These are phyloP conservation scores for Orthonyx spaldingii DNA, from an alignment of 2,113 vertebrate genomes.

Conservation along the genomic window DNA sequence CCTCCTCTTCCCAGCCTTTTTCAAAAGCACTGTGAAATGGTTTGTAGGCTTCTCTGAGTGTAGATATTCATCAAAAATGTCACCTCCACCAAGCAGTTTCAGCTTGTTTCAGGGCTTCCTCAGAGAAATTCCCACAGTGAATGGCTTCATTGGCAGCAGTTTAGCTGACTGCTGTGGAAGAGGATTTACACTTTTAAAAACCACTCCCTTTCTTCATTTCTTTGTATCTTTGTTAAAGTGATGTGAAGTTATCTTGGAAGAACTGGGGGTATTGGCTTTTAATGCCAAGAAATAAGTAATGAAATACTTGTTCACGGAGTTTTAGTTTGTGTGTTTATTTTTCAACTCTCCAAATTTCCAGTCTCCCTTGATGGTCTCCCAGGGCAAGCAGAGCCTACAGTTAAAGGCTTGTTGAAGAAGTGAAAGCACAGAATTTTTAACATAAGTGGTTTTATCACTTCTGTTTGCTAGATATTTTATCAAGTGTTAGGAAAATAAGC, in stretches of 20 bases:
- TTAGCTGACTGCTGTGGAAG: background rate
- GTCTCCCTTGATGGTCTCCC: background rate
- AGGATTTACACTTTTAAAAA: background rate
- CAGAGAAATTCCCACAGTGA: background rate
- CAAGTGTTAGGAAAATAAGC: constrained; percentile 36
- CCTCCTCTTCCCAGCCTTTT: background rate
- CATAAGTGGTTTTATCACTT: constrained; percentile 25
- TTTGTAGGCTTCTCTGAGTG: background rate
- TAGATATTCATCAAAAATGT: background rate
- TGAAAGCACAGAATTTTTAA: background rate
- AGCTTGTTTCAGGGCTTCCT: background rate
- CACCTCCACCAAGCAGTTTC: background rate
- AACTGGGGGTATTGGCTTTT: background rate
- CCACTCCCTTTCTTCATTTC: background rate
- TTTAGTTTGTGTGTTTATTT: background rate
- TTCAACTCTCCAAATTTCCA: background rate
- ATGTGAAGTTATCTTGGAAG: background rate
- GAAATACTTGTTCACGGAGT: background rate
- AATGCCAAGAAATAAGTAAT: background rate
- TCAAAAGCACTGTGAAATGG: background rate
- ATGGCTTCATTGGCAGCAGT: background rate
- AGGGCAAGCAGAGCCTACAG: background rate
- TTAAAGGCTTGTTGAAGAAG: background rate
- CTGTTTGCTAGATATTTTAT: constrained; percentile 41
- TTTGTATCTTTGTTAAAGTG: background rate